These are phyloP conservation scores for Colletes latitarsis DNA, from an alignment of 1,140 invertebrate species.

Conservation along the genomic window DNA sequence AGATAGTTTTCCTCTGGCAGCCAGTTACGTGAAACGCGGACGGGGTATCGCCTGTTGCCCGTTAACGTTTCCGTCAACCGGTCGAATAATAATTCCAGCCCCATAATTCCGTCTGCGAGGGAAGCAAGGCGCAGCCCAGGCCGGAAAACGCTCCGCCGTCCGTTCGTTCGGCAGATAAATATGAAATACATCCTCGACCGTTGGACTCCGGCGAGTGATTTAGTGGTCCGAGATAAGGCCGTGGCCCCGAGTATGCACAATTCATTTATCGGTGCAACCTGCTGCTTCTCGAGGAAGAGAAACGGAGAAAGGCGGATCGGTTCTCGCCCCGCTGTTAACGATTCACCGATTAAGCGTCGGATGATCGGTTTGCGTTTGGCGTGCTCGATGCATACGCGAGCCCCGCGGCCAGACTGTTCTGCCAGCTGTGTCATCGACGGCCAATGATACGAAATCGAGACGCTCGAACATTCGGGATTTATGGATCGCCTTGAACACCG, in stretches of 20 bases:
- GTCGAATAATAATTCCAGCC: not conserved
- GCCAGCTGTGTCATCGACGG: constrained; percentile 68
- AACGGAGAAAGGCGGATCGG: not conserved
- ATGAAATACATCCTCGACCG: not conserved
- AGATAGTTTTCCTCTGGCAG: constrained; percentile 52
- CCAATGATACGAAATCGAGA: constrained; percentile 4
- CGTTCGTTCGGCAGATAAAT: not conserved
- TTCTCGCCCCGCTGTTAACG: constrained; percentile 39
- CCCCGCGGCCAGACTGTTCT: constrained; percentile 74
- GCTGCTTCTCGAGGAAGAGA: not conserved
- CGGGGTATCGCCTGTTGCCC: constrained; percentile 23
- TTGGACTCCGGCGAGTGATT: constrained; percentile 33
- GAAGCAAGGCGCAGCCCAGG: not conserved
- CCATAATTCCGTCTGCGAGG: not conserved
- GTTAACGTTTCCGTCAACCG: constrained; percentile 31
- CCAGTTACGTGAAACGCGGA: constrained; percentile 37
- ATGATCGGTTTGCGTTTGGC: constrained; percentile 60
- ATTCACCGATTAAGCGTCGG: constrained; percentile 60
- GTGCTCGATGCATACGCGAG: constrained; percentile 66
- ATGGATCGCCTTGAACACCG: not conserved
- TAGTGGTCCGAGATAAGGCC: constrained; percentile 49
- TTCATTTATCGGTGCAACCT: constrained; percentile 52
- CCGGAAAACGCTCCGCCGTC: not conserved
- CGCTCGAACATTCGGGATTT: not conserved
- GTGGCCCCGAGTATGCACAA: constrained; percentile 38